Evolutionary conservation across 2,888 invertebrate species (phyloP).

Genomic region (Papilio protenor): DNA sequence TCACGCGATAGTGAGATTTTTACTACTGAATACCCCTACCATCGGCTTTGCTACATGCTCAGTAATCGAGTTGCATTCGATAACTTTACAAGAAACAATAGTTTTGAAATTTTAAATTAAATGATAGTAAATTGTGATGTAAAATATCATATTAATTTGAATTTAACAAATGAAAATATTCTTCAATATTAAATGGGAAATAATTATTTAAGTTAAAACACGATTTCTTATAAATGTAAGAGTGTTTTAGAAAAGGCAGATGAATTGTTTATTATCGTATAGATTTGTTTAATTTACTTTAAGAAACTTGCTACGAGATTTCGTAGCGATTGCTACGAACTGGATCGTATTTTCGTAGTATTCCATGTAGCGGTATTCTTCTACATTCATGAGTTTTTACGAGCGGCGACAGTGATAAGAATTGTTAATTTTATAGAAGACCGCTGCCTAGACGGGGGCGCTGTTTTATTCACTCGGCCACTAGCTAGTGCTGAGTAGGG

Average conservation of each 20-base stretch:
- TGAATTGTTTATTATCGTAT: background rate
- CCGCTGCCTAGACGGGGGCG: slow-evolving; percentile 33
- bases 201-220: too few species aligned
- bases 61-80: background rate
- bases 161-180: too few species aligned
- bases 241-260: background rate
- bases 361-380: slow-evolving; percentile 42
- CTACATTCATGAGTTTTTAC: slow-evolving; percentile 63
- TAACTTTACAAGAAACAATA: too few species aligned
- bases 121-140: too few species aligned
- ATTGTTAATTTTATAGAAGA: slow-evolving; percentile 76
- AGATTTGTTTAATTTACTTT: background rate
- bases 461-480: slow-evolving; percentile 31
- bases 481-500: slow-evolving; percentile 16
- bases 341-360: slow-evolving; percentile 45
- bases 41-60: background rate
- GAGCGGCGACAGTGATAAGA: slow-evolving; percentile 74
- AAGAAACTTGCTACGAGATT: background rate
- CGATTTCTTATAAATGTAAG: too few species aligned
- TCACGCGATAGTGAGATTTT: slow-evolving; percentile 64
- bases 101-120: too few species aligned
- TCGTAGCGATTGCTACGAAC: background rate
- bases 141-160: too few species aligned
- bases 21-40: slow-evolving; percentile 50
- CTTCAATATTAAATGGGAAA: too few species aligned